Evolutionary conservation across 2,113 vertebrate genomes (phyloP), one percentile per base, ranked within the genome.

Genomic region (Thinocorus orbignyianus): DNA sequence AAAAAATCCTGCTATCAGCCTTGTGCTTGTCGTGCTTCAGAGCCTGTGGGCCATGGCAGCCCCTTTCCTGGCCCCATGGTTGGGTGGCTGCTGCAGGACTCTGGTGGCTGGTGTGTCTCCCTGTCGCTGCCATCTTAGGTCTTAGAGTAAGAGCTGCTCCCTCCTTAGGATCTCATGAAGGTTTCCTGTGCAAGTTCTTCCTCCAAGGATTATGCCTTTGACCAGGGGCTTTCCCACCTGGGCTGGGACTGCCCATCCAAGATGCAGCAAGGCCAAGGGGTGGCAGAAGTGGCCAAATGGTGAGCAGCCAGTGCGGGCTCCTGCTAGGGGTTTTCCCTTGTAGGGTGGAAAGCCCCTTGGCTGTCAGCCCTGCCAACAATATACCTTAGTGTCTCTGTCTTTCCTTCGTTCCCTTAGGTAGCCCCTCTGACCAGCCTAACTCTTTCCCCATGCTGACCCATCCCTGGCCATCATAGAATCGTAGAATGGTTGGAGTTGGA

Each of bases 21-120:
- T 69, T 48, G 8, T 15, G 22, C 24, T 7, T 30, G 28, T 83
- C 2, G 1, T 65, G 28, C 11, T 37, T 77, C 69, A 57, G 7
- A 48, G 64, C 13, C 65, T 0, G 0, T 42, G 37, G 54, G 20
- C 64, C 16, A 1, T 14, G 64, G 64, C 3, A 6, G 28, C 33
- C 51, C n/a, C 28, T 54, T 55, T 35, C 69, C 10, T 48, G 33
- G 42, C 42, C 73, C n/a, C 39, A 8, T 13, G 13, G 25, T 17
- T 25, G 46, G 70, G 48, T 51, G 64, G 54, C 69, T 52, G 30
- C 77, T 58, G 68, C 35, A 41, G 70, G 42, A 11, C 68, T 28
- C 10, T 52, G 55, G 39, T 28, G 57, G 33, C 62, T 88, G 13
- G 24, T 39, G 24, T 39, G n/a, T 49, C 25, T 68, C 31, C 39